These are phyloP conservation scores for Ciconia stormi DNA, from an alignment of 2,113 vertebrate species.

Conservation along the genomic window DNA sequence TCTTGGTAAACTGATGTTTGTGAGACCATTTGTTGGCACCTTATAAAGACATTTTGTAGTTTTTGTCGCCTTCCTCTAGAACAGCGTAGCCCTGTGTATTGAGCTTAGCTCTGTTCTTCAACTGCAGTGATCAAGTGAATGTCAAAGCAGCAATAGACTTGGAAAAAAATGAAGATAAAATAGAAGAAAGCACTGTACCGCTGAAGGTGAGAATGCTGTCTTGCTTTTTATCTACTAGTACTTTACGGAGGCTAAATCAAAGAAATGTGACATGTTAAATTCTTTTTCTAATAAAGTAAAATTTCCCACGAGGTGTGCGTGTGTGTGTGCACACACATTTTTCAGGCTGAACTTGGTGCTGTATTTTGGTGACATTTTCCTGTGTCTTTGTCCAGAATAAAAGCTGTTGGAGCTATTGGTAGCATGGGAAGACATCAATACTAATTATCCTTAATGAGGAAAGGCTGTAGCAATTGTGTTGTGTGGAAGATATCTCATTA, in stretches of 20 bases:
- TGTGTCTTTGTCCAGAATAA: not conserved
- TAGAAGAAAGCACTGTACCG: not conserved
- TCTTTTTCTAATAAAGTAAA: not conserved
- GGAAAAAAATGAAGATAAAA: not conserved
- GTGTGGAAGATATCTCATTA: not conserved
- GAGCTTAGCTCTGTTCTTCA: not conserved
- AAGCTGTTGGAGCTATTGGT: not conserved
- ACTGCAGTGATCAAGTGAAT: slow-evolving; percentile 8
- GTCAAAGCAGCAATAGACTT: not conserved
- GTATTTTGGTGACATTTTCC: not conserved
- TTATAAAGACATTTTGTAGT: not conserved
- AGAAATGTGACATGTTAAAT: not conserved
- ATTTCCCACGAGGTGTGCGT: not conserved
- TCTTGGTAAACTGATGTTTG: not conserved
- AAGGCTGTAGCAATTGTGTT: not conserved
- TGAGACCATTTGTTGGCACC: not conserved
- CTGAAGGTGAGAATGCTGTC: slow-evolving; percentile 48
- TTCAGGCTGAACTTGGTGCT: not conserved
- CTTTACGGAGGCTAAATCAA: not conserved
- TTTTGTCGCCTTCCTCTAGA: not conserved
- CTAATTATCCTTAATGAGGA: not conserved
- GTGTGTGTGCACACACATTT: fast-evolving
- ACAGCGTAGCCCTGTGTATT: not conserved
- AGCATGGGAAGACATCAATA: not conserved
- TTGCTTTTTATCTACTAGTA: not conserved